Evolutionary conservation across 2,113 vertebrate genomes (phyloP).

Genomic region (Cyanoramphus novaezelandiae): DNA sequence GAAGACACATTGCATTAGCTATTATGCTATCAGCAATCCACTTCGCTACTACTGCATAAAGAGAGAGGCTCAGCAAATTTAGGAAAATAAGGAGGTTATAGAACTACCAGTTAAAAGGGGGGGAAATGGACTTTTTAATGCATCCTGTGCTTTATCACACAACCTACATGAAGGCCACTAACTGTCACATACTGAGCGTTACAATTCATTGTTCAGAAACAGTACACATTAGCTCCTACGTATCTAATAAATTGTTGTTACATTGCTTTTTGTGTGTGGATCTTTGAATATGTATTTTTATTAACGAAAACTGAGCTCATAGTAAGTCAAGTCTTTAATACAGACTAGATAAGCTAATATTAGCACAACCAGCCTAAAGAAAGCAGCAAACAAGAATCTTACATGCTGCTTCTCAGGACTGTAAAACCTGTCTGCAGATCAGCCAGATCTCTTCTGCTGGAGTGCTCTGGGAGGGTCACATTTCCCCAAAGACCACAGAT

Average conservation of each 20-base stretch:
- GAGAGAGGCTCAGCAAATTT: constrained; percentile 45
- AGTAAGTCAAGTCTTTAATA: not conserved
- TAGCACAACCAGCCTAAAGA: not conserved
- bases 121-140: not conserved
- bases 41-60: constrained; percentile 37
- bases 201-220: not conserved
- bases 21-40: constrained; percentile 45
- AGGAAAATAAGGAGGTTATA: not conserved
- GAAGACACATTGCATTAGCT: not conserved
- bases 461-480: not conserved
- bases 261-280: not conserved
- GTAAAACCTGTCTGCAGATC: not conserved
- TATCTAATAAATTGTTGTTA: not conserved
- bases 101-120: not conserved
- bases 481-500: not conserved
- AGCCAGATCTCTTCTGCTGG: not conserved
- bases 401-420: not conserved
- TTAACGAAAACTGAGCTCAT: not conserved
- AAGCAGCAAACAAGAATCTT: not conserved
- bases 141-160: not conserved
- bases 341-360: not conserved
- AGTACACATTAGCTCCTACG: not conserved
- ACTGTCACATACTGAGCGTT: not conserved
- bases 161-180: not conserved
- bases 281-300: not conserved